Conservation (phyloP, 37 sponge, comb jelly and placozoan species). For the Tethya wilhelma region DNA sequence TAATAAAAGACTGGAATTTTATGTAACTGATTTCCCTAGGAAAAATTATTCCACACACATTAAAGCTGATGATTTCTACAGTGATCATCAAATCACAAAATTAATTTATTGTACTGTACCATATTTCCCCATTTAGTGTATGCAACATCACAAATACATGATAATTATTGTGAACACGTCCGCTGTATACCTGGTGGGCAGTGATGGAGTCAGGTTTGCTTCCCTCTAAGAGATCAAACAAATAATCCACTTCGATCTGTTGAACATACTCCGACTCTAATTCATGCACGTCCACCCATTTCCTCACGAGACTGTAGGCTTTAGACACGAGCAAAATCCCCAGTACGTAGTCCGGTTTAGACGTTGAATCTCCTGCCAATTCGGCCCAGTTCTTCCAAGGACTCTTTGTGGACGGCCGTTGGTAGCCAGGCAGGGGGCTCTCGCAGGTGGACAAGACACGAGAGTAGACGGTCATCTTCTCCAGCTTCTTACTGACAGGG, state of each 20-base stretch:
- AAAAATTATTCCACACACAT: no score
- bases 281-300: slow-evolving; percentile 56
- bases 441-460: slow-evolving; percentile 40
- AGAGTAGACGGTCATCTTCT: slow-evolving; percentile 54
- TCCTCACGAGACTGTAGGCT: slow-evolving; percentile 33
- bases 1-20: not conserved
- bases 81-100: no score
- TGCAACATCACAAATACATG: not conserved
- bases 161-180: no score
- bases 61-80: no score
- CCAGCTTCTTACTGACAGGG: slow-evolving; percentile 26
- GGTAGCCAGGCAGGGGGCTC: not conserved
- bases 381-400: slow-evolving; percentile 57
- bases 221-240: slow-evolving; percentile 58
- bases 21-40: not conserved
- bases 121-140: no score
- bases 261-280: slow-evolving; percentile 10
- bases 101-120: no score
- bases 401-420: not conserved
- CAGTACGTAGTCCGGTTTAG: slow-evolving; percentile 43
- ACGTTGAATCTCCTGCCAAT: slow-evolving; percentile 48
- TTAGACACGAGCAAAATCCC: slow-evolving; percentile 33
- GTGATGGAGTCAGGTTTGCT: slow-evolving; percentile 27
- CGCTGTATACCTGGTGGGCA: slow-evolving; percentile 47
- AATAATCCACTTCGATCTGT: slow-evolving; percentile 60